phyloP scores from a whole-genome alignment of 2,113 vertebrate species.

The Hypomesus transpacificus region DNA sequence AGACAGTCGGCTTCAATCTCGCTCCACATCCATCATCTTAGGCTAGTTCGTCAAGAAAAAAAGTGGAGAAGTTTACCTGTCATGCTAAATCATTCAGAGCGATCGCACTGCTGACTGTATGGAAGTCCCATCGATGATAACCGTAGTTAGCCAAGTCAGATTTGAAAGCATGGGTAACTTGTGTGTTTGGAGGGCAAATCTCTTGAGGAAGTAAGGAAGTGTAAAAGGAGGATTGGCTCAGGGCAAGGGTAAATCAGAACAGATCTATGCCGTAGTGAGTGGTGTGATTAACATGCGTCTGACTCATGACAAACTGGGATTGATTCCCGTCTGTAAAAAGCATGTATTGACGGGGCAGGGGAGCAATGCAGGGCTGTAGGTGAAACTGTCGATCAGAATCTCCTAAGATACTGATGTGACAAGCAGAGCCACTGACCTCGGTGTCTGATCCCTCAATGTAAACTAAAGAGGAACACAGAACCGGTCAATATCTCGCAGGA shows the following conservation, averaged over 20 bases:
- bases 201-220: background rate
- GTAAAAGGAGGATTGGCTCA: background rate
- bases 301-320: slow-evolving; percentile 11
- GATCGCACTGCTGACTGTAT: slow-evolving; percentile 47
- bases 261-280: background rate
- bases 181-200: background rate
- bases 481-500: too few relatives aligned
- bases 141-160: slow-evolving; percentile 13
- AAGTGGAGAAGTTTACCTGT: slow-evolving; percentile 32
- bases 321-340: slow-evolving; percentile 17
- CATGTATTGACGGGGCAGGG: slow-evolving; percentile 26
- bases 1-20: background rate
- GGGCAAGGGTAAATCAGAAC: background rate
- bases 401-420: slow-evolving; percentile 34
- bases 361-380: slow-evolving; percentile 18
- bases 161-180: background rate
- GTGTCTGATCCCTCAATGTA: slow-evolving; percentile 22
- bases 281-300: slow-evolving; percentile 2
- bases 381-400: slow-evolving; percentile 27
- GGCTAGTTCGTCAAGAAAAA: slow-evolving; percentile 52
- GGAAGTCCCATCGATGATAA: slow-evolving; percentile 51
- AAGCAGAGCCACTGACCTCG: slow-evolving; percentile 8
- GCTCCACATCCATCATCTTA: slow-evolving; percentile 25
- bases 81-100: slow-evolving; percentile 48
- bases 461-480: slow-evolving; percentile 19